A percentile compares a stretch with the other conserved stretches of the same genome.
These are phyloP conservation scores for Lepus europaeus DNA, from an alignment of 2,113 vertebrate genomes.

Conservation along the genomic window DNA sequence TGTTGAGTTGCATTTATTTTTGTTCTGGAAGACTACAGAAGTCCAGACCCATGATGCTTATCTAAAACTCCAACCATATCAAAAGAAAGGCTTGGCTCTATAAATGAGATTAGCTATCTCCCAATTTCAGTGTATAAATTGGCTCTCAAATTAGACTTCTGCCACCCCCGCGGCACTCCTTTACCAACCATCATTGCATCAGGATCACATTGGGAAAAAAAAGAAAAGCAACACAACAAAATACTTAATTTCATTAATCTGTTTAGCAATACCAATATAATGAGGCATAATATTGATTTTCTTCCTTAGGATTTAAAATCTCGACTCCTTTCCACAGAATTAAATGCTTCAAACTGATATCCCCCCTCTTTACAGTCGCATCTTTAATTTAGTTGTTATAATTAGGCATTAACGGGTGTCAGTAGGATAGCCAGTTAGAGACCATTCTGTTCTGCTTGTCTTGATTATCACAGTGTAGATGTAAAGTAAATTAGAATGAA, in stretches of 20 bases:
- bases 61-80: constrained; percentile 71
- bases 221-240: constrained; percentile 81
- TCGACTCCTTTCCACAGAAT: constrained; percentile 95
- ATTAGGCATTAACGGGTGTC: constrained; percentile 99
- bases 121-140: constrained; percentile 81
- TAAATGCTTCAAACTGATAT: constrained; percentile 95
- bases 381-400: constrained; percentile 99
- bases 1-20: constrained; percentile 24
- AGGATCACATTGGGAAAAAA: constrained; percentile 82
- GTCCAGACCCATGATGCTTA: constrained; percentile 51
- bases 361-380: constrained; percentile 92
- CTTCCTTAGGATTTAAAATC: constrained; percentile 92
- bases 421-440: constrained; percentile 98
- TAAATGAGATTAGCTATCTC: constrained; percentile 80
- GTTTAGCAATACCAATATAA: constrained; percentile 92
- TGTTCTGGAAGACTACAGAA: constrained; percentile 36
- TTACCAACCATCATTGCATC: constrained; percentile 85
- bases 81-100: constrained; percentile 76
- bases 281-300: constrained; percentile 91
- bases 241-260: constrained; percentile 92
- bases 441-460: constrained; percentile 99
- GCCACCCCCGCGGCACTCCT: constrained; percentile 76
- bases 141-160: constrained; percentile 82
- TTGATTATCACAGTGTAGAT: constrained; percentile 99
- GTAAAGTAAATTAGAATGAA: constrained; percentile 99